Conservation (phyloP, 1,140 invertebrate genomes). For the Scaptomyza graminum region DNA sequence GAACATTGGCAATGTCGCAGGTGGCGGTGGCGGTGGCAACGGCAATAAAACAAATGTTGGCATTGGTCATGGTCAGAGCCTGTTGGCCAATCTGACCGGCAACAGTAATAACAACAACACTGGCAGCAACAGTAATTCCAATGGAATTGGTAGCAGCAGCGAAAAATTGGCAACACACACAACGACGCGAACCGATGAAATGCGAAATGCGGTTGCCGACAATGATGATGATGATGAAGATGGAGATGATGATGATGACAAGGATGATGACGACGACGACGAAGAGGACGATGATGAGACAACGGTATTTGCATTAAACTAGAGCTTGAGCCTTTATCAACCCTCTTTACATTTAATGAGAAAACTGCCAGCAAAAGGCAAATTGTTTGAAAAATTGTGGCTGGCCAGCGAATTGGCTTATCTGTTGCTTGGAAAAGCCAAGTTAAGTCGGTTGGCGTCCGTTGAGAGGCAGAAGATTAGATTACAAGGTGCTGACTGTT, state of each 20-base stretch:
- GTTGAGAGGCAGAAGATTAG: slow-evolving; percentile 4
- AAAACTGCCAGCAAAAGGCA: slow-evolving; percentile 52
- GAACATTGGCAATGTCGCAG: slow-evolving; percentile 41
- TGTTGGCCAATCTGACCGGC: slow-evolving; percentile 9
- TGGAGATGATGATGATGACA: slow-evolving; percentile 42
- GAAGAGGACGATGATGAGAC: slow-evolving; percentile 61
- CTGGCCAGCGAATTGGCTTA: neutral
- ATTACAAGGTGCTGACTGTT: neutral
- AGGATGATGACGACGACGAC: slow-evolving; percentile 34
- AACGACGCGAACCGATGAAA: slow-evolving; percentile 41
- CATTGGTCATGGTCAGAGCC: slow-evolving; percentile 53
- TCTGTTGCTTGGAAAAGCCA: neutral
- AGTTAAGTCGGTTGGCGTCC: neutral
- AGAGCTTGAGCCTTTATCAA: slow-evolving; percentile 13
- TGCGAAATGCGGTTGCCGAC: slow-evolving; percentile 19
- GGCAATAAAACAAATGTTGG: slow-evolving; percentile 54
- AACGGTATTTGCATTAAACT: slow-evolving; percentile 62
- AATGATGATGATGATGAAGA: slow-evolving; percentile 33
- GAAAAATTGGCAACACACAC: slow-evolving; percentile 43
- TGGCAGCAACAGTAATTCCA: slow-evolving; percentile 29
- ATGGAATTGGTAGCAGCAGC: slow-evolving; percentile 42
- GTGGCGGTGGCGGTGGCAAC: slow-evolving; percentile 4
- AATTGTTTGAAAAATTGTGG: slow-evolving; percentile 58
- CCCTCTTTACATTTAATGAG: slow-evolving; percentile 48
- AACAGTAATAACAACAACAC: neutral